Evolutionary conservation across 2,113 vertebrate species (phyloP).

Genomic region (Dipodomys spectabilis): DNA sequence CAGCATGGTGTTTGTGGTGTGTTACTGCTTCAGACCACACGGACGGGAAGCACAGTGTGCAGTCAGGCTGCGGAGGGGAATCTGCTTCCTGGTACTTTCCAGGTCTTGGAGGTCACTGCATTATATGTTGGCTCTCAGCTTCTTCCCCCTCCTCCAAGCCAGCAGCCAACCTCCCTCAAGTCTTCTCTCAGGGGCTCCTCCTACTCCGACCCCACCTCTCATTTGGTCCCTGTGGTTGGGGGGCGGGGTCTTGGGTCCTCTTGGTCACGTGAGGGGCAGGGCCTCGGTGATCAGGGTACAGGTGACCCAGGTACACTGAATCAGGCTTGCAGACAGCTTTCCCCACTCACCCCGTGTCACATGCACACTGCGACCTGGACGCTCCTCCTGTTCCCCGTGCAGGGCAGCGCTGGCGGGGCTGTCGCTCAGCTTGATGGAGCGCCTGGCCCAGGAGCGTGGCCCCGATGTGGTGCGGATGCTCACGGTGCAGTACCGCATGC

Average conservation of each 20-base stretch:
- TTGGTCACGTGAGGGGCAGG: fast-evolving
- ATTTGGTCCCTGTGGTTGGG: too few relatives aligned
- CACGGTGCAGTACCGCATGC: constrained; percentile 97
- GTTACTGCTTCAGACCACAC: not conserved
- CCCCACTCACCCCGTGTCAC: fast-evolving
- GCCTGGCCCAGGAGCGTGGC: constrained; percentile 87
- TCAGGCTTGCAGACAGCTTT: too few relatives aligned
- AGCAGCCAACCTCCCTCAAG: not conserved
- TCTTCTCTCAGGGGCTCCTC: not conserved
- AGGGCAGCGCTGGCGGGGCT: constrained; percentile 93
- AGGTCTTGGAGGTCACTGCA: not conserved
- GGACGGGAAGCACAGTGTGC: too few relatives aligned
- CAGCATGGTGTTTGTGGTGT: not conserved
- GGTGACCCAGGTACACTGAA: fast-evolving
- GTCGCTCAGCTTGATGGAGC: constrained; percentile 95
- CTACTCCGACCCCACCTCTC: too few relatives aligned
- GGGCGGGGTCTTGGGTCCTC: not conserved
- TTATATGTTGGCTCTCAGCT: not conserved
- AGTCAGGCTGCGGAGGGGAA: not conserved
- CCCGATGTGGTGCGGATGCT: constrained; percentile 89
- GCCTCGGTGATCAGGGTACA: fast-evolving
- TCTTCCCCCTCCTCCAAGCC: not conserved
- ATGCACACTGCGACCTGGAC: fast-evolving
- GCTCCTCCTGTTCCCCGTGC: fast-evolving
- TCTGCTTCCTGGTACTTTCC: fast-evolving